Conservation (phyloP, 1,140 invertebrate species). For the Drosophila sp. region DNA sequence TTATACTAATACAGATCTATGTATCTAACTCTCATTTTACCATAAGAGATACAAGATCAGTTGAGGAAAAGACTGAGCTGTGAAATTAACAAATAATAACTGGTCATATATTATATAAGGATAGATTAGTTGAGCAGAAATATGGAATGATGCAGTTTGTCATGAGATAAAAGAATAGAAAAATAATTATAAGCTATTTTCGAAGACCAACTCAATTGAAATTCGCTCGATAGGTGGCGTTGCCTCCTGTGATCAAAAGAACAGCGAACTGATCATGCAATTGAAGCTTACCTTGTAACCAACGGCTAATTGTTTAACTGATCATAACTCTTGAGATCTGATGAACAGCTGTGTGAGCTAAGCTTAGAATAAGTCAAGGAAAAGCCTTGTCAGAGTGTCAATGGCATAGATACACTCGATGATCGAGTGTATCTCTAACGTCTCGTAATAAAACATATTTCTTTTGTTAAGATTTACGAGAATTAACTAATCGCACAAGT, state of each 20-base stretch:
- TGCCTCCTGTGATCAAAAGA: background rate
- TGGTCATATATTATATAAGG: too few relatives aligned
- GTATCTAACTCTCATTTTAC: too few relatives aligned
- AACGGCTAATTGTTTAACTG: conserved; percentile 10
- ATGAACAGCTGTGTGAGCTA: conserved; percentile 2
- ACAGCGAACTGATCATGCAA: background rate
- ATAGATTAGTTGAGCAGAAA: too few relatives aligned
- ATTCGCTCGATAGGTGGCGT: background rate
- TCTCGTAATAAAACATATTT: background rate
- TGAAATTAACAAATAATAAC: too few relatives aligned
- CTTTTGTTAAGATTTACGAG: conserved; percentile 8
- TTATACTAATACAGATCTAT: background rate
- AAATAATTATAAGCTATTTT: too few relatives aligned
- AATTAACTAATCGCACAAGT: conserved; percentile 1
- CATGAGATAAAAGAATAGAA: too few relatives aligned
- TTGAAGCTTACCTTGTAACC: conserved; percentile 13
- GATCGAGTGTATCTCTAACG: background rate
- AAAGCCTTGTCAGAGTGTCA: conserved; percentile 25
- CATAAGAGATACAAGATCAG: too few relatives aligned
- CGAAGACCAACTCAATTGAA: background rate
- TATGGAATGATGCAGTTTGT: too few relatives aligned
- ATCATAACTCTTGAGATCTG: conserved; percentile 12
- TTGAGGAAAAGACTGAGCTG: too few relatives aligned
- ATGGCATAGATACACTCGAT: conserved; percentile 7
- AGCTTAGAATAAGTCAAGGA: conserved; percentile 10